These are phyloP conservation scores for Halyomorpha halys DNA, from an alignment of 1,140 invertebrate species.

Conservation along the genomic window DNA sequence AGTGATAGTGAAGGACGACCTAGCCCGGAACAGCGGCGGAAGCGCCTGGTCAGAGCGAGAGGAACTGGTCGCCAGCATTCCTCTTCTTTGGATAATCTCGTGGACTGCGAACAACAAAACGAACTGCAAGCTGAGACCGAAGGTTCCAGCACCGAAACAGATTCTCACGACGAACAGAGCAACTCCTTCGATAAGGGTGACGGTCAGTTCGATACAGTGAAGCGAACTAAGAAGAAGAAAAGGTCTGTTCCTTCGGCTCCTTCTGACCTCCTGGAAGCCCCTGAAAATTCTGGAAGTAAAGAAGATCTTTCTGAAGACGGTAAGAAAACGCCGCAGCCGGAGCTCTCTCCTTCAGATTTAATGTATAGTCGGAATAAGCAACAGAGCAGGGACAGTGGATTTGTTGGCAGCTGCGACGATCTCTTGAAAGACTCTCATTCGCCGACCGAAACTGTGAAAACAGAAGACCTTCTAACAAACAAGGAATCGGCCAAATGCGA, in stretches of 20 bases:
- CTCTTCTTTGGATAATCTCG: constrained; percentile 63
- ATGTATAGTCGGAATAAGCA: constrained; percentile 46
- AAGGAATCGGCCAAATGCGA: constrained; percentile 25
- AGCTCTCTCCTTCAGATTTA: constrained; percentile 24
- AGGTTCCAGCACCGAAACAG: constrained; percentile 61
- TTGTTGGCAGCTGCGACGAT: constrained; percentile 79
- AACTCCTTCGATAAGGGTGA: constrained; percentile 52
- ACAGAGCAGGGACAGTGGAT: constrained; percentile 74
- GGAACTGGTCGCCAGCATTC: constrained; percentile 70
- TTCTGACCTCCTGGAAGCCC: constrained; percentile 33
- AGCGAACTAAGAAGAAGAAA: constrained; percentile 62
- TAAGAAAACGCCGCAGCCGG: constrained; percentile 48
- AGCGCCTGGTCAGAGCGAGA: constrained; percentile 62
- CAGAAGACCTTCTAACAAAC: constrained; percentile 21
- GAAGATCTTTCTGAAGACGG: constrained; percentile 40
- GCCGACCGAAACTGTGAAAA: constrained; percentile 30
- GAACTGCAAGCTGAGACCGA: constrained; percentile 49
- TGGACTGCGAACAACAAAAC: constrained; percentile 37
- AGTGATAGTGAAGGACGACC: constrained; percentile 70
- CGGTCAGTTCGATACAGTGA: constrained; percentile 69
- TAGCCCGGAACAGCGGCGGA: constrained; percentile 72
- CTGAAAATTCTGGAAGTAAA: constrained; percentile 41
- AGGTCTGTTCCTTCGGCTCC: constrained; percentile 37
- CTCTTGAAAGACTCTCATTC: constrained; percentile 50
- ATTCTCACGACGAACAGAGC: constrained; percentile 58